These are phyloP conservation scores for Vulpes vulpes DNA, from an alignment of 2,113 vertebrate species.

Conservation along the genomic window DNA sequence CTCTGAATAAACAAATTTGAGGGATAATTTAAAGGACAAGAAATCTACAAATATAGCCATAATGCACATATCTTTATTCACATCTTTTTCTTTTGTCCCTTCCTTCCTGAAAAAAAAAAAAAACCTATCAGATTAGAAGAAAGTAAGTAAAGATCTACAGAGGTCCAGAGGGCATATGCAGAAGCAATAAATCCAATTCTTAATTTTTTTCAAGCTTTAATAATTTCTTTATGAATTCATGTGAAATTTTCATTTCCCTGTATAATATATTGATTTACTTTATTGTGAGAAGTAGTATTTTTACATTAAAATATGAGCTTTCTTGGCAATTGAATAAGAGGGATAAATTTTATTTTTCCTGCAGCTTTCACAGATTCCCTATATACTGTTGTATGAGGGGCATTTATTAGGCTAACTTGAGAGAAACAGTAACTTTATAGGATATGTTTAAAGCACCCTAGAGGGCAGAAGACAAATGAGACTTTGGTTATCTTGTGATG, in stretches of 20 bases:
- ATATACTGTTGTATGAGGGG: neutral
- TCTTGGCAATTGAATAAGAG: neutral
- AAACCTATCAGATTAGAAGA: neutral
- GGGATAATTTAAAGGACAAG: neutral
- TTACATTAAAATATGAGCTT: neutral
- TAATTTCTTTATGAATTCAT: neutral
- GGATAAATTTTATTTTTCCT: neutral
- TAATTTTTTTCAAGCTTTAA: neutral
- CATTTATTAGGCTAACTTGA: neutral
- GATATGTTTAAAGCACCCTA: neutral
- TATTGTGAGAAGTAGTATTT: neutral
- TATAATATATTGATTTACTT: neutral
- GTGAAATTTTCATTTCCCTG: neutral
- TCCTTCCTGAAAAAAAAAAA: neutral
- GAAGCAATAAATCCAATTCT: neutral
- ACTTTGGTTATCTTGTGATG: neutral
- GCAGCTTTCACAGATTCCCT: neutral
- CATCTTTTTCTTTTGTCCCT: neutral
- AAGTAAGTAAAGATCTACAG: neutral
- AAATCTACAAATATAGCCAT: neutral
- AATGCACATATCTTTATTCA: neutral
- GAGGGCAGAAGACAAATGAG: neutral
- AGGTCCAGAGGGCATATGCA: neutral
- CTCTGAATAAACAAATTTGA: neutral
- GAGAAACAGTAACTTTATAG: neutral